phyloP scores from a whole-genome alignment of 2,888 invertebrate genomes.

The Spodoptera picta region DNA sequence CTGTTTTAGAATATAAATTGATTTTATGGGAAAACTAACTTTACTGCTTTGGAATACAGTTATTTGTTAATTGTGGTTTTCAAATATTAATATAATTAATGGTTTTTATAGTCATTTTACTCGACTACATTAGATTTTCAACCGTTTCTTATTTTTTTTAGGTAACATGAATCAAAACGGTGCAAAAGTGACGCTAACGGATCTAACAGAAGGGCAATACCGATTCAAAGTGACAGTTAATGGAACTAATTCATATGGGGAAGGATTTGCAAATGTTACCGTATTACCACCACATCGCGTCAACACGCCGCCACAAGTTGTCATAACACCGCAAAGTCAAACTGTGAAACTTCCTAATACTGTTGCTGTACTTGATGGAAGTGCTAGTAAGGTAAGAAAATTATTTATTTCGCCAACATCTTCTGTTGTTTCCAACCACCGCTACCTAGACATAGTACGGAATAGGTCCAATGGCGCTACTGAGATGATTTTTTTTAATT shows the following conservation, averaged over 20 bases:
- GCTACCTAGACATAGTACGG: too few relatives aligned
- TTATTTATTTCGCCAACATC: too few relatives aligned
- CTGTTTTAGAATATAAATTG: too few relatives aligned
- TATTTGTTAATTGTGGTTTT: too few relatives aligned
- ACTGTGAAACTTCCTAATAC: conserved; percentile 96
- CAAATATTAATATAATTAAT: background rate
- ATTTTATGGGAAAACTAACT: too few relatives aligned
- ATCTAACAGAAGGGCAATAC: conserved; percentile 95
- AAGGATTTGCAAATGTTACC: conserved; percentile 96
- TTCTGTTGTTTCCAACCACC: too few relatives aligned
- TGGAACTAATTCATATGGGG: conserved; percentile 93
- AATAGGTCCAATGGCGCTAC: too few relatives aligned
- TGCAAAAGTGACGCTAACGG: conserved; percentile 93
- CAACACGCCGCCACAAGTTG: conserved; percentile 94
- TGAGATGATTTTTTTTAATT: too few relatives aligned
- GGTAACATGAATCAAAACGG: conserved; percentile 95
- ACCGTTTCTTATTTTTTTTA: conserved; percentile 16
- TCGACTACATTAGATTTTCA: too few relatives aligned
- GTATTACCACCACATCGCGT: conserved; percentile 95
- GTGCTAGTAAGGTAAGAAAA: conserved; percentile 88
- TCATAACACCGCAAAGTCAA: conserved; percentile 95
- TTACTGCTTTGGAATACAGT: too few relatives aligned
- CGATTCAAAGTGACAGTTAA: conserved; percentile 95
- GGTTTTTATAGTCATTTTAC: too few relatives aligned
- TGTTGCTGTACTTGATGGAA: conserved; percentile 96